Percentiles rank a stretch among this genome's conserved stretches.
Conservation (phyloP, 2,888 invertebrate genomes). For the Limnephilus rhombicus region DNA sequence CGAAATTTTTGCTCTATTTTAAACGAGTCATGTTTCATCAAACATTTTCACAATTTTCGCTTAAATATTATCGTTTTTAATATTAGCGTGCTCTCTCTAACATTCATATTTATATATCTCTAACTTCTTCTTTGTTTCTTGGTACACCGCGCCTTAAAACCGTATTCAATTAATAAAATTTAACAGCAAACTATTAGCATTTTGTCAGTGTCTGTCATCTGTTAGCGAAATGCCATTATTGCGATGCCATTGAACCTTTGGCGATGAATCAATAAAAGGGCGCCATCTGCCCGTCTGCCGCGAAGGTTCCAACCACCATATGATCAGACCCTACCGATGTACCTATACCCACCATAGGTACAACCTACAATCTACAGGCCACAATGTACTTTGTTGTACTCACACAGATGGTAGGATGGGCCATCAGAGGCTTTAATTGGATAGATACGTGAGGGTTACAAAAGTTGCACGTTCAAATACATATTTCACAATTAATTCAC, state of each 20-base stretch:
- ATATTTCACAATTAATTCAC: too few species aligned
- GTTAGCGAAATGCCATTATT: background rate
- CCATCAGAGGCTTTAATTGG: background rate
- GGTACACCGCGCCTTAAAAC: background rate
- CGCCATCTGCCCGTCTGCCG: conserved; percentile 4
- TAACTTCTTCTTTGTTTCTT: too few species aligned
- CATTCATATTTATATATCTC: too few species aligned
- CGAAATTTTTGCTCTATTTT: too few species aligned
- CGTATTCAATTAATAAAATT: background rate
- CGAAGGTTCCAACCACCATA: background rate
- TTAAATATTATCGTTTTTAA: too few species aligned
- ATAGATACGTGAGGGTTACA: too few species aligned
- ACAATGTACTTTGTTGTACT: background rate
- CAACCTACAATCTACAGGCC: too few species aligned
- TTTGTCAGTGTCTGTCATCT: background rate
- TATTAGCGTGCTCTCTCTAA: too few species aligned
- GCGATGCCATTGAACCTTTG: conserved; percentile 2
- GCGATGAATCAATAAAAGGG: background rate
- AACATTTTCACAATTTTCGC: too few species aligned
- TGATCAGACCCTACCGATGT: background rate
- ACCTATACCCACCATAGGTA: background rate
- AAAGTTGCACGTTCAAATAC: background rate
- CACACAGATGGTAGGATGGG: background rate
- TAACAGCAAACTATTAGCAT: background rate
- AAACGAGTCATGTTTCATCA: too few species aligned